These are phyloP conservation scores for Epizoanthus illoricatus DNA, from an alignment of 92 coral and sea anemone species.

Conservation along the genomic window DNA sequence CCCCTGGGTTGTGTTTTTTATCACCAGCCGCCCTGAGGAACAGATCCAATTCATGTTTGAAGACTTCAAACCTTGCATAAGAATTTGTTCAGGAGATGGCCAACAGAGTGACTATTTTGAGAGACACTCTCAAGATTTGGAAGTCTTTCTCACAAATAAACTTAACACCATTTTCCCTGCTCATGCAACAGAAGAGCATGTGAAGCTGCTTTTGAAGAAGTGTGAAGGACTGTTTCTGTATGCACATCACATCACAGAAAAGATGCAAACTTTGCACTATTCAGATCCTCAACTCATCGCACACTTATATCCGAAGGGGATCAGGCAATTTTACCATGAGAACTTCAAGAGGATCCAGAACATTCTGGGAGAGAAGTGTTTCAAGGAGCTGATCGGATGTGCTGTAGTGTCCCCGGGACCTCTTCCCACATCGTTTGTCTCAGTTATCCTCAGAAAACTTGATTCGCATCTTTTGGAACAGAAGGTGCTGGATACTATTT, in stretches of 20 bases:
- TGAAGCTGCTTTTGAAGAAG: not conserved
- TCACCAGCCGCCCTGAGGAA: constrained; percentile 55
- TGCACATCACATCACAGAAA: constrained; percentile 14
- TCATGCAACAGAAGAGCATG: not conserved
- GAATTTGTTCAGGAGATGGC: constrained; percentile 25
- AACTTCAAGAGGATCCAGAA: constrained; percentile 36
- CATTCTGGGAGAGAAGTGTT: constrained; percentile 1
- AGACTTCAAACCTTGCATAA: constrained; percentile 9
- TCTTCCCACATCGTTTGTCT: constrained; percentile 31
- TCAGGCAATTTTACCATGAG: not conserved
- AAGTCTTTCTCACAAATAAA: not conserved
- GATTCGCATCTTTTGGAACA: constrained; percentile 3
- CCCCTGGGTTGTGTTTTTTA: constrained; percentile 55
- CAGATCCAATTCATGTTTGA: constrained; percentile 22
- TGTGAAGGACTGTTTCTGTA: not conserved
- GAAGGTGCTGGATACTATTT: constrained; percentile 4
- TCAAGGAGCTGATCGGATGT: constrained; percentile 34
- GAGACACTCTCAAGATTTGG: not conserved
- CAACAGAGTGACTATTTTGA: not conserved
- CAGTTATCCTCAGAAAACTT: not conserved
- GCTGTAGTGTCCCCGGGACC: constrained; percentile 39
- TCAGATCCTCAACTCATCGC: not conserved
- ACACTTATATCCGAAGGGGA: not conserved
- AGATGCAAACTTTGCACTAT: not conserved
- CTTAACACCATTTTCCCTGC: not conserved